phyloP scores from a whole-genome alignment of 1,140 invertebrate genomes.

The Choristoneura fumiferana region DNA sequence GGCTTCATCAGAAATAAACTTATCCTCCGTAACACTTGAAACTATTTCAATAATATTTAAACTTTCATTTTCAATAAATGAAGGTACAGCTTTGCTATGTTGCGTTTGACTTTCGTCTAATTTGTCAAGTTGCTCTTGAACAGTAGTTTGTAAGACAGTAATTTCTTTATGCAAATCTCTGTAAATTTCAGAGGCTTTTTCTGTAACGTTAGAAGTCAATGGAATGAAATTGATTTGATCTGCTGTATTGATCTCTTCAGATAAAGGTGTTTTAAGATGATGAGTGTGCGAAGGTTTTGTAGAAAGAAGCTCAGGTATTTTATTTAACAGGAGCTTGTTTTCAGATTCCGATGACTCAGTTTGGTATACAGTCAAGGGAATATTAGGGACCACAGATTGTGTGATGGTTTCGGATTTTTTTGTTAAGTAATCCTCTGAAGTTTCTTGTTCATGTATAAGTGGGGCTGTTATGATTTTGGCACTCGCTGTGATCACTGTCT shows the following conservation, averaged over 20 bases:
- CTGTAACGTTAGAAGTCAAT: constrained; percentile 22
- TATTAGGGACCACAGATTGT: constrained; percentile 48
- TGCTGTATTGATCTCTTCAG: constrained; percentile 51
- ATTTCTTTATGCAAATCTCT: constrained; percentile 58
- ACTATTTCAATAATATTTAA: constrained; percentile 58
- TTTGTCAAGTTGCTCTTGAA: constrained; percentile 49
- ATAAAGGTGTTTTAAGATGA: constrained; percentile 49
- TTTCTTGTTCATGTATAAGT: constrained; percentile 60
- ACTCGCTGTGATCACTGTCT: constrained; percentile 48
- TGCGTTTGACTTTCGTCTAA: constrained; percentile 35
- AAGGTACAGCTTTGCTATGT: constrained; percentile 34
- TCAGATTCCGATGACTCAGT: constrained; percentile 51
- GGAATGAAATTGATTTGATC: constrained; percentile 48
- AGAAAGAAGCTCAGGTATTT: constrained; percentile 36
- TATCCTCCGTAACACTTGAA: constrained; percentile 33
- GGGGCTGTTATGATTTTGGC: constrained; percentile 53
- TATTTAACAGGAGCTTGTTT: constrained; percentile 38
- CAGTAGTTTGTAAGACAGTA: constrained; percentile 50
- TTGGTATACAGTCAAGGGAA: constrained; percentile 50
- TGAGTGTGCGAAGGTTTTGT: constrained; percentile 44
- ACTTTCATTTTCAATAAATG: constrained; percentile 51
- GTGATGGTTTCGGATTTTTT: constrained; percentile 43
- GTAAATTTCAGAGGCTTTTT: constrained; percentile 39
- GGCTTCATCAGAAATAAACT: constrained; percentile 29
- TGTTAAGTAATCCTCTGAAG: constrained; percentile 29